A percentile compares a stretch with the other conserved stretches of the same genome.
phyloP scores from a whole-genome alignment of 2,888 invertebrate species.

The Prosapia bicincta region DNA sequence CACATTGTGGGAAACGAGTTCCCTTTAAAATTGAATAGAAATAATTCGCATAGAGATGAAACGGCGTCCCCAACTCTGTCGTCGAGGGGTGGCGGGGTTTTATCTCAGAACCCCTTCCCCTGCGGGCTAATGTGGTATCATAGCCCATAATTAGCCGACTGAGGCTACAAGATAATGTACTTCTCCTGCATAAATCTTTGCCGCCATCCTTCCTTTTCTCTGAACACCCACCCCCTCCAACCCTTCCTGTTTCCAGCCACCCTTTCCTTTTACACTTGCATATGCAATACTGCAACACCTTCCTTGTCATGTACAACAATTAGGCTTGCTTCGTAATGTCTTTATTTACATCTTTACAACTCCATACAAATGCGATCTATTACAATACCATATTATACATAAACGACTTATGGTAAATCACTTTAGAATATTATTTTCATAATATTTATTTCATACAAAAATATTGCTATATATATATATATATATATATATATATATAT shows the following conservation, averaged over 20 bases:
- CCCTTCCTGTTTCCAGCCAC: neutral
- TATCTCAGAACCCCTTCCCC: constrained; percentile 41
- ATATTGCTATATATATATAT: no score
- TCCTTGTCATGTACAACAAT: neutral
- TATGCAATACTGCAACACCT: constrained; percentile 8
- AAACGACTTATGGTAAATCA: no score
- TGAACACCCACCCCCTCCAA: neutral
- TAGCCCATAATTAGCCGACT: constrained; percentile 55
- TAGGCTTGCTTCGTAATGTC: neutral
- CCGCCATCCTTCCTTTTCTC: constrained; percentile 22
- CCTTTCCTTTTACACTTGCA: constrained; percentile 1
- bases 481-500: no score
- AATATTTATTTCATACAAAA: no score
- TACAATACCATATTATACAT: no score
- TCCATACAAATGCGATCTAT: no score
- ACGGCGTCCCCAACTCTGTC: neutral
- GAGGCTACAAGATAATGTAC: constrained; percentile 56
- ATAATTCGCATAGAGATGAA: constrained; percentile 18
- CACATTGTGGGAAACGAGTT: neutral
- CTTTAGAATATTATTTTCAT: no score
- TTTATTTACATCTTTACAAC: neutral
- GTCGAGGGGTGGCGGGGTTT: neutral
- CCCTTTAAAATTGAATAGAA: constrained; percentile 24
- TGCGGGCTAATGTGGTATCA: constrained; percentile 53
- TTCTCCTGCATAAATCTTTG: constrained; percentile 52